phyloP scores from a whole-genome alignment of 1,140 invertebrate genomes.

The Trinorchestia longiramus region DNA sequence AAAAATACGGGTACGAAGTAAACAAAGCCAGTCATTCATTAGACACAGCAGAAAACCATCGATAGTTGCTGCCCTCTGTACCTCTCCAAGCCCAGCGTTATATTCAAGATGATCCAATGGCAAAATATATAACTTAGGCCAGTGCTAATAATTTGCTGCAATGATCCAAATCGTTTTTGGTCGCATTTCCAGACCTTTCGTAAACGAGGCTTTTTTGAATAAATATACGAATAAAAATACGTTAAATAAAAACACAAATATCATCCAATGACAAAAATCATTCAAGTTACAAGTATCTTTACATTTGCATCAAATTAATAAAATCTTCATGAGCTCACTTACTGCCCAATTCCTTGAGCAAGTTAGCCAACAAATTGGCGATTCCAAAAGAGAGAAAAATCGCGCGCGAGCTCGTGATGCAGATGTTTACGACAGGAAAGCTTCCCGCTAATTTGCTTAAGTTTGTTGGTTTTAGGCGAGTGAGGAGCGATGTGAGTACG shows the following conservation, averaged over 20 bases:
- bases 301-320: not conserved
- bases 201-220: not conserved
- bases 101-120: too few species aligned
- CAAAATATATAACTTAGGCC: not conserved
- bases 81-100: too few species aligned
- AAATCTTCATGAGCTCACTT: not conserved
- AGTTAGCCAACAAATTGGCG: not conserved
- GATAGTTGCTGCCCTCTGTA: not conserved
- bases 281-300: not conserved
- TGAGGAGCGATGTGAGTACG: not conserved
- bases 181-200: not conserved
- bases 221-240: not conserved
- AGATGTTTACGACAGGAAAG: constrained; percentile 7
- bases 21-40: too few species aligned
- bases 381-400: not conserved
- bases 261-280: not conserved
- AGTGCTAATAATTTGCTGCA: not conserved
- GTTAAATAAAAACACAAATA: not conserved
- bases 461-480: constrained; percentile 40
- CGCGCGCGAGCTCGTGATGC: constrained; percentile 1
- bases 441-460: not conserved
- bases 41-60: not conserved
- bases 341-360: not conserved
- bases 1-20: too few species aligned
- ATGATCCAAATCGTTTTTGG: not conserved